Evolutionary conservation across 2,888 invertebrate genomes (phyloP).

Genomic region (Ormia ochracea): DNA sequence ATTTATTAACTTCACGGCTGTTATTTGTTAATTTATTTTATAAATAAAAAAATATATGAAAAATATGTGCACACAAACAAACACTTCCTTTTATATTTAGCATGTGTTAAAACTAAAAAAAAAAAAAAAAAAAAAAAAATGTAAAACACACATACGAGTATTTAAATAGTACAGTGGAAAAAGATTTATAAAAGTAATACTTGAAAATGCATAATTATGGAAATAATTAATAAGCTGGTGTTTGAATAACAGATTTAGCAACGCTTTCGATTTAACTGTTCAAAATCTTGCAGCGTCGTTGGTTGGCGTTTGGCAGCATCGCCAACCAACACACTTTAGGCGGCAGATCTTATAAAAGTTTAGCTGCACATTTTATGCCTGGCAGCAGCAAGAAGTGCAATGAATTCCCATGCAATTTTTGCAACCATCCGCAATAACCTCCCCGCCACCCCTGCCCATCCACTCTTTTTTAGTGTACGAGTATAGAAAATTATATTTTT

Average conservation of each 20-base stretch:
- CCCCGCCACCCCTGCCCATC: neutral
- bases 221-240: slow-evolving; percentile 59
- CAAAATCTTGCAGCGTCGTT: slow-evolving; percentile 28
- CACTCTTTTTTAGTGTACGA: neutral
- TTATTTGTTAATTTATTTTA: slow-evolving; percentile 32
- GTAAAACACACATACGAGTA: neutral
- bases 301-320: no score
- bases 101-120: slow-evolving; percentile 43
- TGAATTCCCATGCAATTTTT: slow-evolving; percentile 15
- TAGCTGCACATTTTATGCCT: slow-evolving; percentile 54
- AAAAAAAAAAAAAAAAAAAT: neutral
- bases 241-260: slow-evolving; percentile 43
- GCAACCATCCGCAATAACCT: neutral
- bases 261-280: slow-evolving; percentile 51
- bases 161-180: slow-evolving; percentile 30
- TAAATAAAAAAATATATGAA: slow-evolving; percentile 12
- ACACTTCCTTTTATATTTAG: slow-evolving; percentile 22
- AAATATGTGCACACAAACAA: no score
- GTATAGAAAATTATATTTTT: slow-evolving; percentile 39
- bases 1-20: slow-evolving; percentile 42
- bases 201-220: slow-evolving; percentile 58
- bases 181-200: slow-evolving; percentile 43
- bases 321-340: neutral
- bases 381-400: slow-evolving; percentile 44
- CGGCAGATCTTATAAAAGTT: slow-evolving; percentile 26